Evolutionary conservation across 2,797 vertebrate species (phyloP).

Genomic region (Sparus aurata): DNA sequence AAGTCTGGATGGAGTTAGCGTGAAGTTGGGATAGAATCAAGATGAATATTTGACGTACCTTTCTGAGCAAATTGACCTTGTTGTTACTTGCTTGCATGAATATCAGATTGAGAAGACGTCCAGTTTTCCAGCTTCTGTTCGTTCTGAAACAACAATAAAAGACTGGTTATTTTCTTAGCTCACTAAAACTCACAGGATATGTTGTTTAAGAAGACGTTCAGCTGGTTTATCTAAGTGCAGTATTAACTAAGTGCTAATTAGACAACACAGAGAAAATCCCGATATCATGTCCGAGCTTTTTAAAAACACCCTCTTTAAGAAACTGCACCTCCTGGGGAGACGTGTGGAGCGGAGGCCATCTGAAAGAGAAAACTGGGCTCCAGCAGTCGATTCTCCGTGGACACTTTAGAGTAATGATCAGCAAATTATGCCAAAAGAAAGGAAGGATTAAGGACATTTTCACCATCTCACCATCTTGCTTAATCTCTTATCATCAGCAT

Average conservation of each 20-base stretch:
- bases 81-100: neutral
- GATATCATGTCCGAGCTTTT: slow-evolving; percentile 39
- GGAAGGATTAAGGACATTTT: slow-evolving; percentile 39
- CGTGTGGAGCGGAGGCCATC: slow-evolving; percentile 34
- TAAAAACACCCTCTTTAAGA: slow-evolving; percentile 11
- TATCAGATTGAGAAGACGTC: neutral
- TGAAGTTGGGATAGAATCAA: no score
- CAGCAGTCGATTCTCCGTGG: slow-evolving; percentile 21
- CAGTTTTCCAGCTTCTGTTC: neutral
- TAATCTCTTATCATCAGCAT: slow-evolving; percentile 18
- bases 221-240: neutral
- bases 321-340: slow-evolving; percentile 18
- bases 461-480: slow-evolving; percentile 8
- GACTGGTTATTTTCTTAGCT: neutral
- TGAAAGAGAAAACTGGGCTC: neutral
- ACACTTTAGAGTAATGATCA: slow-evolving; percentile 26
- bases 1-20: no score
- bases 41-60: neutral
- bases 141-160: neutral
- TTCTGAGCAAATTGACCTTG: neutral
- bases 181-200: neutral
- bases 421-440: slow-evolving; percentile 27
- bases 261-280: slow-evolving; percentile 40
- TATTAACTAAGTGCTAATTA: slow-evolving; percentile 3
- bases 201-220: slow-evolving; percentile 2